phyloP scores from a whole-genome alignment of 2,113 vertebrate genomes.

The Paralichthys olivaceus region DNA sequence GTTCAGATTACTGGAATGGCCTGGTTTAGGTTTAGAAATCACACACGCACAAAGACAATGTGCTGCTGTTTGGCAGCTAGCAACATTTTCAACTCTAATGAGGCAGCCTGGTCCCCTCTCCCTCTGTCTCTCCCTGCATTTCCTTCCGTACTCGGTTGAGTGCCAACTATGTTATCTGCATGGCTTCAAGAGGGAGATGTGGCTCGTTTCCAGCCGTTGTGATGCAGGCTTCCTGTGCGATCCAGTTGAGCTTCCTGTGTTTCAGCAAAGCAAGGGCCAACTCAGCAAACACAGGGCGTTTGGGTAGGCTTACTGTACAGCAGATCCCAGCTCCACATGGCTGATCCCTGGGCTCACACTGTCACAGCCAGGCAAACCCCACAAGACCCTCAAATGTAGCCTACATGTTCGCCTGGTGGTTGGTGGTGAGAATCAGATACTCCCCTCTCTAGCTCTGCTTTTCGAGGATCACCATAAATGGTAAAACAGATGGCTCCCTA shows the following conservation, averaged over 20 bases:
- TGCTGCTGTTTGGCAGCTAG: slow-evolving; percentile 54
- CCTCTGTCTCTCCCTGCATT: neutral
- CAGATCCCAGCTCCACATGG: slow-evolving; percentile 22
- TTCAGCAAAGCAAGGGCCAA: slow-evolving; percentile 58
- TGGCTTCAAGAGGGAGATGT: slow-evolving; percentile 19
- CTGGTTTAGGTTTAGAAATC: slow-evolving; percentile 42
- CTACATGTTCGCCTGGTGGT: neutral
- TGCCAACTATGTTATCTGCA: slow-evolving; percentile 34
- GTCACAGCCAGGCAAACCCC: slow-evolving; percentile 43
- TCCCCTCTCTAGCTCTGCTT: slow-evolving; percentile 8
- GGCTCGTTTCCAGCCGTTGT: slow-evolving; percentile 40
- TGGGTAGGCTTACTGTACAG: slow-evolving; percentile 39
- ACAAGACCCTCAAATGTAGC: slow-evolving; percentile 20
- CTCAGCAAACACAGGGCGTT: slow-evolving; percentile 44
- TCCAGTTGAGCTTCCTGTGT: slow-evolving; percentile 67
- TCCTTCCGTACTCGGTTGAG: slow-evolving; percentile 6
- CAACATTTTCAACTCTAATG: slow-evolving; percentile 24
- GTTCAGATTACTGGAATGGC: slow-evolving; percentile 28
- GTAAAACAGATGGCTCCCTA: slow-evolving; percentile 50
- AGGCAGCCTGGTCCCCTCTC: neutral
- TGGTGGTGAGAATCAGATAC: slow-evolving; percentile 8
- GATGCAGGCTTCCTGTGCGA: slow-evolving; percentile 67
- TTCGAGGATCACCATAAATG: slow-evolving; percentile 21
- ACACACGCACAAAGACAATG: slow-evolving; percentile 53
- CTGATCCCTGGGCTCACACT: slow-evolving; percentile 28